phyloP scores from a whole-genome alignment of 2,888 invertebrate species.

The Blastobasis adustella region DNA sequence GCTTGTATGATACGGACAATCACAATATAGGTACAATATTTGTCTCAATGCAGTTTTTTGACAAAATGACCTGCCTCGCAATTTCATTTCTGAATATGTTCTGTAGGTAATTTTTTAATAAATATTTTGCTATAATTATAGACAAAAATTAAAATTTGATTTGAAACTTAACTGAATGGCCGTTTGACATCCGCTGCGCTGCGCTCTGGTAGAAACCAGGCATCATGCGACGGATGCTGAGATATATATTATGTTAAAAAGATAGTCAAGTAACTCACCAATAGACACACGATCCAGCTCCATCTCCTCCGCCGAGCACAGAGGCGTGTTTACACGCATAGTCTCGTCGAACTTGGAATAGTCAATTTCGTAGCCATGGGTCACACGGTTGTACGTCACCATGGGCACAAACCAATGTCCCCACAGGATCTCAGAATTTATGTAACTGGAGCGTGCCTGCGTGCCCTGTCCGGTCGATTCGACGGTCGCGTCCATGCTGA shows the following conservation, averaged over 20 bases:
- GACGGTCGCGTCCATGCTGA: slow-evolving; percentile 80
- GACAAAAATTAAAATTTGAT: no score
- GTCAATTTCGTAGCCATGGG: slow-evolving; percentile 68
- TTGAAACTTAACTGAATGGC: no score
- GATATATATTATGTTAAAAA: slow-evolving; percentile 21
- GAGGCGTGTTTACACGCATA: slow-evolving; percentile 10
- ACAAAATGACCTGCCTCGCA: no score
- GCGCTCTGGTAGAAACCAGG: slow-evolving; percentile 19
- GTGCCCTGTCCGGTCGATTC: slow-evolving; percentile 79
- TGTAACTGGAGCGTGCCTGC: slow-evolving; percentile 77
- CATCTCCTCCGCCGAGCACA: slow-evolving; percentile 82
- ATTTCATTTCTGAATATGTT: no score
- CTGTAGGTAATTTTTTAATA: no score
- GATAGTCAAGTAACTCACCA: slow-evolving; percentile 60
- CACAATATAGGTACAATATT: no score
- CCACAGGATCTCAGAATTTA: slow-evolving; percentile 79
- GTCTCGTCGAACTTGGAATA: slow-evolving; percentile 82
- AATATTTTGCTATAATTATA: no score
- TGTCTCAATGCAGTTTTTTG: no score
- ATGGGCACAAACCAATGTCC: slow-evolving; percentile 78
- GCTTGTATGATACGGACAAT: no score
- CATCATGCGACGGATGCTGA: slow-evolving; percentile 14
- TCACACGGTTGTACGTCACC: slow-evolving; percentile 42
- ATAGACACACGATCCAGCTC: slow-evolving; percentile 71
- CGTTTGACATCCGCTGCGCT: no score